Evolutionary conservation across 2,888 invertebrate genomes (phyloP), one percentile per base, ranked within the genome.

Genomic region (Parnassius apollo): DNA sequence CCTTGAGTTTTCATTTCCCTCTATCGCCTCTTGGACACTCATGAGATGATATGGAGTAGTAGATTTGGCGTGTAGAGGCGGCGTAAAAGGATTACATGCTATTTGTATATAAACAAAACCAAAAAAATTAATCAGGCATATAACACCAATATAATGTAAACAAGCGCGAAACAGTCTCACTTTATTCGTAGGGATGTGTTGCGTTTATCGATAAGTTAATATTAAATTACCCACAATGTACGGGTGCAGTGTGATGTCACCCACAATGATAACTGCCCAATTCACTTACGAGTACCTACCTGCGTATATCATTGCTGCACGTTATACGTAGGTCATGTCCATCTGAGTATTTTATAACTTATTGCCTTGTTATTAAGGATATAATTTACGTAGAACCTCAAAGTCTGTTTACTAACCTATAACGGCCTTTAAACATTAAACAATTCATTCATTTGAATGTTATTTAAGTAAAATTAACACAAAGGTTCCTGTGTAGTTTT

Each of bases 171-270:
- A 59, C 54, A 60, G 48, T 22, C n/a, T n/a, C 10, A 55, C 48
- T 55, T 48, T 55, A 55, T 55, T 44, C 9, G 2, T 42, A n/a
- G 9, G 35, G 42, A 9, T 49, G 49, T 54, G 44, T 46, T 44
- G 22, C 42, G 25, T 25, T 59, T 59, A 58, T 52, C 59, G 45
- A 35, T 59, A 22, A 18, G 25, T 51, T 25, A n/a, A 52, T 42
- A 22, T 11, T 35, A 57, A 57, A 57, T 25, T 50, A 46, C 48
- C 7, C 35, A 48, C 50, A 50, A 7, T 35, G 12, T 13, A 25
- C 35, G 13, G 42, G 11, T 51, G 46, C 51, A 44, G 45, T 60
- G 65, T 77, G 75, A 77, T 70, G 71, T 77, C 77, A 77, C 58
- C 60, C 35, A 48, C 58, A 65, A 66, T 57, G 63, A 74, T 70